Evolutionary conservation across 2,888 invertebrate species (phyloP), one percentile per base, ranked within the genome.

Genomic region (Perizoma flavofasciatum): DNA sequence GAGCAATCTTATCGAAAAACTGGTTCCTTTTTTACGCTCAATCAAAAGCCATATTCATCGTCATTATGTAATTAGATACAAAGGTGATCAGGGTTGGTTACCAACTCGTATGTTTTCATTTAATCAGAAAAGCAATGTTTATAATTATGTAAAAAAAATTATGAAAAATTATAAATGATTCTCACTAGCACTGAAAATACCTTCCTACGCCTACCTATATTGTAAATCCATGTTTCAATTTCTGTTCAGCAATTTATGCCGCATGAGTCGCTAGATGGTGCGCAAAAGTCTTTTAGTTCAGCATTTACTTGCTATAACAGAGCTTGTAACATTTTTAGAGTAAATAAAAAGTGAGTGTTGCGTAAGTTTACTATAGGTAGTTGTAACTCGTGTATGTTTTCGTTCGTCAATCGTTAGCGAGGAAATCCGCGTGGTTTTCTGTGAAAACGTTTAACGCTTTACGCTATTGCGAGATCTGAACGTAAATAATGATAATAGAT

Each of bases 311-410:
- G 63, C 60, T 63, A 66, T 65, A 62, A 58, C 56, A 56, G 51
- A 66, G 63, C 61, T 45, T 45, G 47, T 54, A 62, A 63, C 59
- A 52, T 43, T 43, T n/a, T 10, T 47, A 47, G 61, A 58, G 65
- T 65, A 70, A 71, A 71, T 67, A 70, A 68, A 66, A 65, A 51
- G 61, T 62, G 49, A 51, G 63, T 55, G 59, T 68, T 66, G 53
- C 63, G 62, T 65, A 59, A 61, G 58, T 65, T 54, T 66, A 67
- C 55, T 47, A 61, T 59, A 55, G 57, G 61, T 58, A 63, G 63
- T 56, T 63, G 60, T 59, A 66, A 66, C 65, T 67, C 55, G 62
- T 72, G 69, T 77, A 75, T 77, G 72, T 74, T 73, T 75, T 68
- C 53, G 57, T 67, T 61, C 57, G 63, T 70, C 68, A 67, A 74